Percentiles rank a stretch among this genome's conserved stretches.
phyloP scores from a whole-genome alignment of 1,140 invertebrate species.

The Agrilus planipennis region DNA sequence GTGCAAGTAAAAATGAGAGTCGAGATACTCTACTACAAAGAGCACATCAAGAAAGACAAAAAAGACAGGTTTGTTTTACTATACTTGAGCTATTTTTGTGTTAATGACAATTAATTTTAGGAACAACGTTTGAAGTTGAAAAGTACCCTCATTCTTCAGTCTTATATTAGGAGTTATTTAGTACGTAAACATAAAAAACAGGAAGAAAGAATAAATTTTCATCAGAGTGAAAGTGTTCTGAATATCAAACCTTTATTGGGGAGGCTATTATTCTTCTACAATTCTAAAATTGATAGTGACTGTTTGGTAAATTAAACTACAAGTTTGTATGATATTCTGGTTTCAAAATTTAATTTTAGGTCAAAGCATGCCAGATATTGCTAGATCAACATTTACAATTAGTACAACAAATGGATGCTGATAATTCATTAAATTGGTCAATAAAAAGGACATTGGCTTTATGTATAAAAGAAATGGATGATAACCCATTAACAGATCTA shows the following conservation, averaged over 20 bases:
- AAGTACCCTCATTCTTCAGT: conserved; percentile 65
- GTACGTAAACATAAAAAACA: conserved; percentile 53
- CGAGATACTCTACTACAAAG: conserved; percentile 65
- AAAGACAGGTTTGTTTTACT: conserved; percentile 56
- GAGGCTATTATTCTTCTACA: conserved; percentile 68
- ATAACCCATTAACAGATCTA: conserved; percentile 19
- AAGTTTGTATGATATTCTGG: conserved; percentile 9
- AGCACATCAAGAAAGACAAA: conserved; percentile 71
- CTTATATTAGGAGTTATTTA: conserved; percentile 64
- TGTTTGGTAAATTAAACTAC: conserved; percentile 49
- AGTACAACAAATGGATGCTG: conserved; percentile 31
- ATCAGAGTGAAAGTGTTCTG: conserved; percentile 40
- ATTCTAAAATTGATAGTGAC: conserved; percentile 49
- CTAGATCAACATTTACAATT: conserved; percentile 46
- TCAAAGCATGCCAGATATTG: conserved; percentile 46
- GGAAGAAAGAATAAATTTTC: conserved; percentile 54
- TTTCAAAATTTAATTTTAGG: conserved; percentile 34
- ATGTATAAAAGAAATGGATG: conserved; percentile 37
- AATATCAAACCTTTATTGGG: conserved; percentile 44
- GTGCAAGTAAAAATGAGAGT: conserved; percentile 65
- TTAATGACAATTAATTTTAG: conserved; percentile 29
- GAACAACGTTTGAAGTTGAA: conserved; percentile 53
- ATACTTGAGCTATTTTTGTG: neutral
- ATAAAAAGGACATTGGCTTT: conserved; percentile 48
- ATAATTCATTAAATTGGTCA: conserved; percentile 40